Conservation (phyloP, 2,888 invertebrate species). For the Iphiclides podalirius region DNA sequence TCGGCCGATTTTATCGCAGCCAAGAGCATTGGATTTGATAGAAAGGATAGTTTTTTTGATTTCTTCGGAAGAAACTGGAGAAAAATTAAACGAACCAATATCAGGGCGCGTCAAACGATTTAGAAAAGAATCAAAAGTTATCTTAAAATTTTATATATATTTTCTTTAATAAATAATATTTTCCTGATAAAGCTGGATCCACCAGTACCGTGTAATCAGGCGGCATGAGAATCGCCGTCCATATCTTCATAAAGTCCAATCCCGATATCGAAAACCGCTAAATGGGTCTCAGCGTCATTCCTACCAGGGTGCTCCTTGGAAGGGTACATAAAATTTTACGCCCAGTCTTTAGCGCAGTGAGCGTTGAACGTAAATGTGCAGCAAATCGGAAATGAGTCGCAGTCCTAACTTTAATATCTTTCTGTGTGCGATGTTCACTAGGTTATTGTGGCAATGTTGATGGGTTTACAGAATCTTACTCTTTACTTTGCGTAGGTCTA, state of each 20-base stretch:
- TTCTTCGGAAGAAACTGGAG: too few species aligned
- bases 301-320: conserved; percentile 16
- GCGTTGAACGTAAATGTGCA: conserved; percentile 19
- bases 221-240: not conserved
- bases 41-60: too few species aligned
- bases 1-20: too few species aligned
- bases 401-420: not conserved
- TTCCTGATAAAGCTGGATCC: too few species aligned
- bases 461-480: too few species aligned
- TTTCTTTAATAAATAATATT: too few species aligned
- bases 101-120: too few species aligned
- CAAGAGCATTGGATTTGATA: too few species aligned
- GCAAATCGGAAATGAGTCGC: conserved; percentile 17
- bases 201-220: conserved; percentile 7
- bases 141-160: too few species aligned
- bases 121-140: too few species aligned
- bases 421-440: conserved; percentile 6
- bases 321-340: conserved; percentile 22
- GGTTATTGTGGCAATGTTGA: not conserved
- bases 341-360: conserved; percentile 15
- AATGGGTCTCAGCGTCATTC: conserved; percentile 14
- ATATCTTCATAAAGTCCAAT: conserved; percentile 12
- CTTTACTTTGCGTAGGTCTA: too few species aligned
- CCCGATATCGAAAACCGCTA: conserved; percentile 20
- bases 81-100: too few species aligned